Evolutionary conservation across 1,140 invertebrate genomes (phyloP).

Genomic region (Babylonia areolata): DNA sequence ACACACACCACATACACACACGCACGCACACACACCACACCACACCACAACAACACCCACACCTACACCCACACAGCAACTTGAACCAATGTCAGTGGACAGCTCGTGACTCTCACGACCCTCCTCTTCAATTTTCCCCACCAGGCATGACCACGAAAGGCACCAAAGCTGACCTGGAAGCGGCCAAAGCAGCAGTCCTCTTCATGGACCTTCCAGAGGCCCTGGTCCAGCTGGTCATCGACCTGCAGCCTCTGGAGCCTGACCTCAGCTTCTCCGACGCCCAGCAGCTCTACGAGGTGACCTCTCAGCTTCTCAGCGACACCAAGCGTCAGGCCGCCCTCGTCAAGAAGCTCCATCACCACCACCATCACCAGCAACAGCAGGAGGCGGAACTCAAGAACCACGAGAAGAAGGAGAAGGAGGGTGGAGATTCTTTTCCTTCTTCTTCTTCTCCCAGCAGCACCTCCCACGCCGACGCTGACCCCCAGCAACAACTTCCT

Average conservation of each 20-base stretch:
- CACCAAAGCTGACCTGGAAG: neutral
- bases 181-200: conserved; percentile 1
- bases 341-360: neutral
- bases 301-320: neutral
- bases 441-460: neutral
- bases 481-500: neutral
- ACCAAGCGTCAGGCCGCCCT: neutral
- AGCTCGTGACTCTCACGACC: too few species aligned
- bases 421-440: too few species aligned
- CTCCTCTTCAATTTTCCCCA: too few species aligned
- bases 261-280: neutral
- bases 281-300: neutral
- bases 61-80: too few species aligned
- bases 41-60: too few species aligned
- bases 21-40: too few species aligned
- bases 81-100: too few species aligned
- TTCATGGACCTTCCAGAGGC: neutral
- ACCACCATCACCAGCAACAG: neutral
- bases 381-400: too few species aligned
- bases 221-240: conserved; percentile 1
- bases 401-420: neutral
- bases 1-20: too few species aligned
- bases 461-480: neutral
- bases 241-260: neutral
- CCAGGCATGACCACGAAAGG: too few species aligned